Evolutionary conservation across 1,140 invertebrate species (phyloP), one percentile per base, ranked within the genome.

Genomic region (Tyrophagus putrescentiae): DNA sequence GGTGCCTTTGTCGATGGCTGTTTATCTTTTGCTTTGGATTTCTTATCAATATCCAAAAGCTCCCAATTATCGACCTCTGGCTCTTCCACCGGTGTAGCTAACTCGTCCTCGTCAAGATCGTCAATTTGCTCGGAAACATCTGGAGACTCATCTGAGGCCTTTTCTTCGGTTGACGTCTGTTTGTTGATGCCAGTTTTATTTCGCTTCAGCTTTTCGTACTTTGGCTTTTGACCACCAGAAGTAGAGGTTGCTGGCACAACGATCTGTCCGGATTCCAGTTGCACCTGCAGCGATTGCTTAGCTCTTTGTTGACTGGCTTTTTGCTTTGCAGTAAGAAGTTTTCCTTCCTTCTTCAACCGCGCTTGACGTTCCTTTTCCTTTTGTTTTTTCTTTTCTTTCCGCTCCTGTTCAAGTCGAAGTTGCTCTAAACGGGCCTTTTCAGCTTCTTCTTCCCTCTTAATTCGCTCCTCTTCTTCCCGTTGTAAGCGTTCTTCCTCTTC

Each of bases 361-460:
- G 93, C 88, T 72, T 87, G 90, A 60, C 84, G 80, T 69, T 95
- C 91, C 67, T 95, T 95, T 75, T 96, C 90, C 69, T 92, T 93
- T 66, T 87, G 80, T 69, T 96, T 98, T 69, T 66, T 92, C 33
- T 48, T 27, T 48, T 71, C 68, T 62, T 73, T 69, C 65, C 75
- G 80, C 75, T 88, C 85, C 54, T 87, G 81, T 71, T 92, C 87
- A 62, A 87, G 71, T 62, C 81, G 78, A 34, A 86, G 69, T 61
- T 84, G 66, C 67, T 73, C 60, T 36, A 65, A 58, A 64, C 68
- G 52, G 41, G 58, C 27, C 33, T 39, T 13, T 59, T 72, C 70
- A 64, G 73, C 69, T 66, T 76, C 80, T 75, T 88, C 85, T 60
- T 83, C 72, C 52, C 84, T 78, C 28, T 79, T 78, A 54, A 74